phyloP scores from a whole-genome alignment of 2,113 vertebrate species.

The Thymallus thymallus region DNA sequence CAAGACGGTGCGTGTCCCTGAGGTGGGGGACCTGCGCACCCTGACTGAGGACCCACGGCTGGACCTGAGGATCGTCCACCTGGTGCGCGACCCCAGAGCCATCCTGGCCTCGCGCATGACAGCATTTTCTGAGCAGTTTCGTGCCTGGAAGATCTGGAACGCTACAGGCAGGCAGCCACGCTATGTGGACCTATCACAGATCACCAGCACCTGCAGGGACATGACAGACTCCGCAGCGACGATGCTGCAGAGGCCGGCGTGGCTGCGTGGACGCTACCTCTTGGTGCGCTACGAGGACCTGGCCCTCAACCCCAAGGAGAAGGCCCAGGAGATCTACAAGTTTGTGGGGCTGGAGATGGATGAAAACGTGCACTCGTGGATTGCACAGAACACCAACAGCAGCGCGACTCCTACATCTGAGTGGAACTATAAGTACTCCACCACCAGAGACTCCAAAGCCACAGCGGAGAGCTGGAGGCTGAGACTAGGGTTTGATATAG shows the following conservation, averaged over 20 bases:
- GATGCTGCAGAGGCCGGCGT: slow-evolving; percentile 64
- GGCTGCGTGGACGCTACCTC: slow-evolving; percentile 76
- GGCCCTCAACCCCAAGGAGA: slow-evolving; percentile 69
- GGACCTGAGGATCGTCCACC: slow-evolving; percentile 77
- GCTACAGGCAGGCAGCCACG: slow-evolving; percentile 72
- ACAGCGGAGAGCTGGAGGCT: slow-evolving; percentile 77
- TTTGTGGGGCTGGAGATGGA: slow-evolving; percentile 74
- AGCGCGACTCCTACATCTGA: slow-evolving; percentile 47
- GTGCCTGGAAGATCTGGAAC: slow-evolving; percentile 80
- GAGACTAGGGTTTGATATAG: slow-evolving; percentile 71
- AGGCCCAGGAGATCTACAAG: slow-evolving; percentile 72
- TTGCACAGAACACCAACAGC: slow-evolving; percentile 73
- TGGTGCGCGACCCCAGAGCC: slow-evolving; percentile 81
- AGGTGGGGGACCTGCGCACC: slow-evolving; percentile 73
- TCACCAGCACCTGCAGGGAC: slow-evolving; percentile 74
- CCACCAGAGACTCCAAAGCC: slow-evolving; percentile 73
- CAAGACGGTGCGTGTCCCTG: slow-evolving; percentile 77
- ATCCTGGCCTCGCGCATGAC: slow-evolving; percentile 77
- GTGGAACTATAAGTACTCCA: slow-evolving; percentile 73
- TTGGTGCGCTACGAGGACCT: slow-evolving; percentile 80
- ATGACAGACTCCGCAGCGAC: slow-evolving; percentile 70
- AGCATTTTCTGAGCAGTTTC: slow-evolving; percentile 72
- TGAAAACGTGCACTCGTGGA: slow-evolving; percentile 70
- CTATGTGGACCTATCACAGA: slow-evolving; percentile 72
- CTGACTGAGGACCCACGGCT: slow-evolving; percentile 77